These are phyloP conservation scores for Emberiza fucata DNA, from an alignment of 2,113 vertebrate species.

Conservation along the genomic window DNA sequence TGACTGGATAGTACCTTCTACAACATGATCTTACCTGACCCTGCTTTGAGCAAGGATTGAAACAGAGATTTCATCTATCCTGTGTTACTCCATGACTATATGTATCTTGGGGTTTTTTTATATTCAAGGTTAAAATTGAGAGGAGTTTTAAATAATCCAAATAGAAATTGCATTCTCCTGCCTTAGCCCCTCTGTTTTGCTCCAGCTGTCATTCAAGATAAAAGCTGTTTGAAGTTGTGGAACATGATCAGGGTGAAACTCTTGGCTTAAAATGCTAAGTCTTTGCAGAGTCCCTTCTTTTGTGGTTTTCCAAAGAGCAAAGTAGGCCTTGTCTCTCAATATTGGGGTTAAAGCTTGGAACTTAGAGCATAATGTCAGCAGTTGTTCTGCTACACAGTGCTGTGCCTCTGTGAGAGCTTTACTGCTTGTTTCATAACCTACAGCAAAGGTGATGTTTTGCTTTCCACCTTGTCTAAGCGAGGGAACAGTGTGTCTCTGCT, in stretches of 20 bases:
- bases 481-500: background rate
- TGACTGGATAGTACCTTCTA: background rate
- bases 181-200: background rate
- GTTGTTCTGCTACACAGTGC: background rate
- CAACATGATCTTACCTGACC: background rate
- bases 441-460: background rate
- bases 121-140: background rate
- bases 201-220: background rate
- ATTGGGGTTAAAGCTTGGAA: background rate
- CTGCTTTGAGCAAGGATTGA: background rate
- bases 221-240: background rate
- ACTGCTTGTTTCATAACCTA: background rate
- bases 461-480: background rate
- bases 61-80: background rate
- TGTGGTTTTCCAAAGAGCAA: background rate
- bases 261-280: background rate
- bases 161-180: background rate
- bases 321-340: background rate
- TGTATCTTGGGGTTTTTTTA: background rate
- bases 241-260: background rate
- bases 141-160: background rate
- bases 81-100: background rate
- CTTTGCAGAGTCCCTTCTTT: background rate
- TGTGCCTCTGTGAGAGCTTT: background rate
- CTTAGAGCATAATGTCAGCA: background rate